Percentiles rank a stretch among this genome's conserved stretches.
phyloP scores from a whole-genome alignment of 2,888 invertebrate species.

The Tryphoninae sp. region DNA sequence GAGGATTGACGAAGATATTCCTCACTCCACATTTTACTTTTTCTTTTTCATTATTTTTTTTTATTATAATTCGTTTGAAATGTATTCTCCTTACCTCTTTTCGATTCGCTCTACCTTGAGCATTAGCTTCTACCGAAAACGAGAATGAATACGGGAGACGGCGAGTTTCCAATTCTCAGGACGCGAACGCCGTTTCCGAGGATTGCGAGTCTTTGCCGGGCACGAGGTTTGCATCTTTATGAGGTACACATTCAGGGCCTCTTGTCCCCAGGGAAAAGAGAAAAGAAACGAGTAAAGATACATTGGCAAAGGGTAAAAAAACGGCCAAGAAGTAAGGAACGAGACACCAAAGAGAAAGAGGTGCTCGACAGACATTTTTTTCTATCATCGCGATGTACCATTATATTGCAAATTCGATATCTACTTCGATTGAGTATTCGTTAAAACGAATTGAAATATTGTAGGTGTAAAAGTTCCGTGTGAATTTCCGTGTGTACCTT shows the following conservation, averaged over 20 bases:
- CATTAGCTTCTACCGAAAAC: conserved; percentile 56
- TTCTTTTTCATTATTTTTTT: conserved; percentile 6
- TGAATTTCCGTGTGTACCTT: too few species aligned
- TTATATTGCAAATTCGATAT: background rate
- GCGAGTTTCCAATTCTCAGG: conserved; percentile 34
- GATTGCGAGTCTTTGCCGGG: background rate
- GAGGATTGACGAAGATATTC: conserved; percentile 47
- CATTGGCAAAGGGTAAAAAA: background rate
- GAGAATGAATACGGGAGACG: conserved; percentile 66
- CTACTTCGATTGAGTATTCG: too few species aligned
- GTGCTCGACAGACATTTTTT: background rate
- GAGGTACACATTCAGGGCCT: conserved; percentile 17
- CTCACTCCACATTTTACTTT: conserved; percentile 16
- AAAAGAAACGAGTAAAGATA: background rate
- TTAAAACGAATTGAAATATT: too few species aligned
- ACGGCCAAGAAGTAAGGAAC: background rate
- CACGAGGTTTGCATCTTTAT: conserved; percentile 19
- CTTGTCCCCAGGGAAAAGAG: background rate
- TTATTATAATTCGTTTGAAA: background rate
- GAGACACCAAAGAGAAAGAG: background rate
- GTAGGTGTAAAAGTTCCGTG: too few species aligned
- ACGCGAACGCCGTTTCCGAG: conserved; percentile 45
- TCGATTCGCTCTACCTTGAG: conserved; percentile 58
- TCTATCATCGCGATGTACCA: background rate
- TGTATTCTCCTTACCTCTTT: background rate